Base-by-base conservation (phyloP, 1,140 invertebrate genomes). In the Vanessa tameamea region DNA sequence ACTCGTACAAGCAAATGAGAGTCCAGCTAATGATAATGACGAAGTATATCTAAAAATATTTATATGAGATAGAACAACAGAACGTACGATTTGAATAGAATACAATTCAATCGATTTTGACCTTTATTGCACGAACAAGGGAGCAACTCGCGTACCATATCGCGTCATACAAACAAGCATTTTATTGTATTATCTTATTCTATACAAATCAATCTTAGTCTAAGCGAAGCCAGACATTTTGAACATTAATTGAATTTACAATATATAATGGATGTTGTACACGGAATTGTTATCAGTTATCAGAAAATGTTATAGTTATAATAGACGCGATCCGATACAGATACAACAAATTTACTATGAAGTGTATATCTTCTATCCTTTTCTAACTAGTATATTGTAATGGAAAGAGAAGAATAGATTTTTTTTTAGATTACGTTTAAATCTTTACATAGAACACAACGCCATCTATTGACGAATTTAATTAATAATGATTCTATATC, bases 261-360 rank as follows among this genome's bases (percentile, higher is more conserved):
- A 77, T 77, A 63, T 69, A 66, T 73, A 77, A 73, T 77, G 69
- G 70, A 72, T 72, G 75, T 68, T 20, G 55, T 55, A 57, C 67
- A n/a, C 26, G 20, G 53, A 55, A 55, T 50, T 16, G 65, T 55
- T 67, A 55, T 55, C 66, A 20, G 31, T 67, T 57, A 57, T 57
- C 53, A 57, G 20, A 16, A 16, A n/a, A 53, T 12, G 50, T 51
- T 68, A 55, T 57, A 68, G 15, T 68, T 68, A 23, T 67, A 68
- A 68, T 68, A 55, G 66, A 51, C 50, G 12, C 37, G 63, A 47
- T 48, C 37, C n/a, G 51, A 57, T 68, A 15, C 53, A 16, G 53
- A 23, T 57, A 23, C 16, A 55, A 55, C 37, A 43, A 20, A n/a
- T 15, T 55, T 55, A 16, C n/a, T 55, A n/a, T 20, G 8, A 55